Conservation (phyloP, 2,888 invertebrate genomes). For the Pycnomerus fuliginosus region DNA sequence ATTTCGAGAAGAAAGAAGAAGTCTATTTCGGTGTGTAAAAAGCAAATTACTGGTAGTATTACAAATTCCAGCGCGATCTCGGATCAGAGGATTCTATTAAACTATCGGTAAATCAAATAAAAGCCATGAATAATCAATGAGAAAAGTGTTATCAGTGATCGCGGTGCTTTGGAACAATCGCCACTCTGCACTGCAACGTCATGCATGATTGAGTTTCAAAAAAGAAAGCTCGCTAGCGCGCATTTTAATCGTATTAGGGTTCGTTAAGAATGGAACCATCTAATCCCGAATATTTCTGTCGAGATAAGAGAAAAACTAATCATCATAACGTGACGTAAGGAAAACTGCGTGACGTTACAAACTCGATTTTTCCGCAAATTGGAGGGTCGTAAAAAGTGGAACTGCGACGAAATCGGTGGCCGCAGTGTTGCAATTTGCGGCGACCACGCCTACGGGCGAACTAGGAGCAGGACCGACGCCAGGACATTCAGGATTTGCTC, state of each 20-base stretch:
- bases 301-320: slow-evolving; percentile 25
- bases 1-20: too few species aligned
- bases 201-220: slow-evolving; percentile 14
- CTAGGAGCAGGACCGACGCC: slow-evolving; percentile 31
- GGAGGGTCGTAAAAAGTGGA: slow-evolving; percentile 52
- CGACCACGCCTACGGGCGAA: slow-evolving; percentile 43
- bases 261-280: slow-evolving; percentile 4
- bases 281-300: not conserved
- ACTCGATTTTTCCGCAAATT: slow-evolving; percentile 50
- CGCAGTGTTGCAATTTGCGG: slow-evolving; percentile 51
- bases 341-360: slow-evolving; percentile 35
- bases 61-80: not conserved
- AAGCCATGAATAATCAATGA: slow-evolving; percentile 46
- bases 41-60: too few species aligned
- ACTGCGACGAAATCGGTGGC: slow-evolving; percentile 44
- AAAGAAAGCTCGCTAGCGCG: slow-evolving; percentile 11
- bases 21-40: too few species aligned
- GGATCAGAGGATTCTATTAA: slow-evolving; percentile 41
- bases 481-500: too few species aligned
- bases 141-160: slow-evolving; percentile 32
- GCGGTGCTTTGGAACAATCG: slow-evolving; percentile 24
- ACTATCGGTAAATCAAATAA: slow-evolving; percentile 42
- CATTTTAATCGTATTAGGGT: slow-evolving; percentile 14
- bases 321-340: slow-evolving; percentile 30
- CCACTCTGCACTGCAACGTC: slow-evolving; percentile 19